Percentiles rank a stretch among this genome's conserved stretches.
These are phyloP conservation scores for Himalopsyche kuldschensis DNA, from an alignment of 2,888 invertebrate species.

Conservation along the genomic window DNA sequence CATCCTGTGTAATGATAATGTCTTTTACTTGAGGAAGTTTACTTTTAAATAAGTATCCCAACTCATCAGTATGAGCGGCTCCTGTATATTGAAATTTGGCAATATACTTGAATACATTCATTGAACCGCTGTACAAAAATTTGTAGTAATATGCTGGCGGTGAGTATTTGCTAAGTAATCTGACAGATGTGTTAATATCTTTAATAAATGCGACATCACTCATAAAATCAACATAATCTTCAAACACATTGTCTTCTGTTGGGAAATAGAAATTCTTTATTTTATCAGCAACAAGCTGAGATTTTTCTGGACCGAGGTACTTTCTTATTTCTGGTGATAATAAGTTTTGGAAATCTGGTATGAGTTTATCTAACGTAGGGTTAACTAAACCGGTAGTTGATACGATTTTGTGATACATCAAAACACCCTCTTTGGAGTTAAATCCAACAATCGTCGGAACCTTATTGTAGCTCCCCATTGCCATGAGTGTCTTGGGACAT, in stretches of 20 bases:
- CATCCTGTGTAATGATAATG: not conserved
- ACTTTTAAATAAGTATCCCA: slow-evolving; percentile 6
- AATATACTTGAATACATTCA: not conserved
- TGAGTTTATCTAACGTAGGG: not conserved
- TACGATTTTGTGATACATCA: not conserved
- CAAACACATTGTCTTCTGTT: not conserved
- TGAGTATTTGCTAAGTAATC: not conserved
- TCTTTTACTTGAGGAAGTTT: not conserved
- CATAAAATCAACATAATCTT: slow-evolving; percentile 11
- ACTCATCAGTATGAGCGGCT: slow-evolving; percentile 21
- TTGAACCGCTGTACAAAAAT: slow-evolving; percentile 13
- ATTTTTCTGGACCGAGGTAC: not conserved
- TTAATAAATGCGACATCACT: slow-evolving; percentile 11
- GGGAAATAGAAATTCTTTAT: slow-evolving; percentile 3
- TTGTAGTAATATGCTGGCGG: slow-evolving; percentile 5
- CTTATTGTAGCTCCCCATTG: slow-evolving; percentile 45
- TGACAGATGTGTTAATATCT: not conserved
- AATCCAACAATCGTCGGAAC: slow-evolving; percentile 49
- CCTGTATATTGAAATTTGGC: slow-evolving; percentile 1
- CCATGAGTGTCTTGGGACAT: slow-evolving; percentile 45
- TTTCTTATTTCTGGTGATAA: slow-evolving; percentile 28
- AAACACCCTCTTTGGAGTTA: slow-evolving; percentile 47
- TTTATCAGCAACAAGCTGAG: not conserved
- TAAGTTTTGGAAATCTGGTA: slow-evolving; percentile 9
- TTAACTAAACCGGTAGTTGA: not conserved